Evolutionary conservation across 2,113 vertebrate species (phyloP).

Genomic region (Dryoscopus gambensis): DNA sequence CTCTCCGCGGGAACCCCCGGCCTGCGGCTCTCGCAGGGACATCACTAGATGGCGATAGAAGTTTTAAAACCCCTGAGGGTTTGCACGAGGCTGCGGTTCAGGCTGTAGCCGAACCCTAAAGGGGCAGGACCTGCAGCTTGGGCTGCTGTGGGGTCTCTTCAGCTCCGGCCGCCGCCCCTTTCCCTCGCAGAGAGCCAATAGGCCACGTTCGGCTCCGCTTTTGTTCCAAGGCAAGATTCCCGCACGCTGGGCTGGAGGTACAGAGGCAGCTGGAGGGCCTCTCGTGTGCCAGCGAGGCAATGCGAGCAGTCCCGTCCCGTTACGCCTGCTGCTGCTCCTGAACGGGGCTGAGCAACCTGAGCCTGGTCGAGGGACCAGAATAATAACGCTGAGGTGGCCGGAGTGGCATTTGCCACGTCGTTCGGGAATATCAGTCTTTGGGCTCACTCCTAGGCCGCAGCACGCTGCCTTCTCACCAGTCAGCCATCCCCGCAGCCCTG

Average conservation of each 20-base stretch:
- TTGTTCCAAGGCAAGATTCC: neutral
- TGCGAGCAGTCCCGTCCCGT: neutral
- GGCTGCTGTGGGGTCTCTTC: neutral
- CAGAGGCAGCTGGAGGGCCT: neutral
- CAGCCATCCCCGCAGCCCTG: neutral
- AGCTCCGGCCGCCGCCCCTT: neutral
- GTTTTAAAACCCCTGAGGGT: neutral
- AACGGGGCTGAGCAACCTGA: neutral
- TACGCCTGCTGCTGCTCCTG: neutral
- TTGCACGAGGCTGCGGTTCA: neutral
- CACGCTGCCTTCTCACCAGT: neutral
- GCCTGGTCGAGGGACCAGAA: neutral
- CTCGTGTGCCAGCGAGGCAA: rapidly evolving
- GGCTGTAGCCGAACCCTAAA: rapidly evolving
- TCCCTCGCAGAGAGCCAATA: neutral
- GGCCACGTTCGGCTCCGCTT: rapidly evolving
- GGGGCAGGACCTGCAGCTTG: neutral
- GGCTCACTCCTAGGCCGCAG: neutral
- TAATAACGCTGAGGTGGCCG: neutral
- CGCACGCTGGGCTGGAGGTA: neutral
- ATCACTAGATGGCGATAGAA: constrained; percentile 36
- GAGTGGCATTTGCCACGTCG: rapidly evolving
- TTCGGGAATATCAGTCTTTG: neutral
- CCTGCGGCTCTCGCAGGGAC: neutral
- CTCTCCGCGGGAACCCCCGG: rapidly evolving